A percentile compares a stretch with the other conserved stretches of the same genome.
Conservation (phyloP, 2,888 invertebrate genomes). For the Isoperla grammatica region DNA sequence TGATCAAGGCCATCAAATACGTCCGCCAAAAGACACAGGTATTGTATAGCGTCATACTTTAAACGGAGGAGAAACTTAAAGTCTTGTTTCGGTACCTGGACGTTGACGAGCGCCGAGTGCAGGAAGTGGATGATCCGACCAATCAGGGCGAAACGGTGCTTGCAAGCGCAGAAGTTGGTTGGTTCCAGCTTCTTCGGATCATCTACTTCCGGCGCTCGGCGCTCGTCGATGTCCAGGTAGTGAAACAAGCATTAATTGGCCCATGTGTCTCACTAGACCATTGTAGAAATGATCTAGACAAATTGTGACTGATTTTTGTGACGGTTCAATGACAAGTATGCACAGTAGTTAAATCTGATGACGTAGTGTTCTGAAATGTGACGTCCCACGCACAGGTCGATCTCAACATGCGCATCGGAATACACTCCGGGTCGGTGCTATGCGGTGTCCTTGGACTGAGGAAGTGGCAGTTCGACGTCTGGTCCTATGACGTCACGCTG, state of each 20-base stretch:
- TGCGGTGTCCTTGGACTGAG: constrained; percentile 91
- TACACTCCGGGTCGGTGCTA: constrained; percentile 92
- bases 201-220: no score
- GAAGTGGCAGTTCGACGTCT: constrained; percentile 92
- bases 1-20: constrained; percentile 90
- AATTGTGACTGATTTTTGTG: no score
- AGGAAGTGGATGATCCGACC: no score
- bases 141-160: no score
- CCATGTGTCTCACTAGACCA: neutral
- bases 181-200: no score
- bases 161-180: no score
- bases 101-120: neutral
- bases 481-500: constrained; percentile 92
- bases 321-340: no score
- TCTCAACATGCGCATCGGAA: constrained; percentile 95
- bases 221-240: no score
- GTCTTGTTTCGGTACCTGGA: neutral
- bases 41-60: constrained; percentile 22
- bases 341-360: no score
- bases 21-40: constrained; percentile 67
- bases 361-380: no score
- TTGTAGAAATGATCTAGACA: no score
- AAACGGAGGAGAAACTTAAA: neutral
- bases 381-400: constrained; percentile 71
- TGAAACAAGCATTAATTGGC: neutral